These are phyloP conservation scores for Mechanitis mazaeus DNA, from an alignment of 2,888 invertebrate species.

Conservation along the genomic window DNA sequence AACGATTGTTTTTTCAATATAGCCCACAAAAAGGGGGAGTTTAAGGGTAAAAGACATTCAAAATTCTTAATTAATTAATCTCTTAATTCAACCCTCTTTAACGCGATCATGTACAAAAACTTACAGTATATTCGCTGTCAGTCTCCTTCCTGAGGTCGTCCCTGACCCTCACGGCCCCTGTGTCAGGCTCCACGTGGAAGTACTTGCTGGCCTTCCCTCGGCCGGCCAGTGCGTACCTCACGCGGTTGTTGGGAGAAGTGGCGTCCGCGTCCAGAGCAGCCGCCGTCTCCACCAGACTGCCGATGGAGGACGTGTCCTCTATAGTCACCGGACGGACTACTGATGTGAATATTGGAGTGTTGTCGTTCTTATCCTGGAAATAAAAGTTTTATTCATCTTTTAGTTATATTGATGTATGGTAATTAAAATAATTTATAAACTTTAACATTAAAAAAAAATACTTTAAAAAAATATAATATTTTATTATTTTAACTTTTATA, in stretches of 20 bases:
- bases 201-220: slow-evolving; percentile 88
- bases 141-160: slow-evolving; percentile 91
- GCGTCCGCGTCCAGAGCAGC: slow-evolving; percentile 90
- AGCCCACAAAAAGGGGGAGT: too few species aligned
- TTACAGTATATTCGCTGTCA: slow-evolving; percentile 91
- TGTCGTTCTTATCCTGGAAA: slow-evolving; percentile 89
- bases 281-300: slow-evolving; percentile 86
- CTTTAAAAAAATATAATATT: too few species aligned
- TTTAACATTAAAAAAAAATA: background rate
- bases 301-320: slow-evolving; percentile 89
- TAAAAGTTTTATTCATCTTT: background rate
- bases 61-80: too few species aligned
- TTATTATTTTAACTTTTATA: too few species aligned
- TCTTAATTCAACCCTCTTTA: too few species aligned
- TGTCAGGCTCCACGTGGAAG: slow-evolving; percentile 91
- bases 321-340: slow-evolving; percentile 89
- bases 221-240: slow-evolving; percentile 87
- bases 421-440: background rate
- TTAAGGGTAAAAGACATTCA: too few species aligned
- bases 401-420: background rate
- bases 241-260: slow-evolving; percentile 88
- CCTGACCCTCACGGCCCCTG: slow-evolving; percentile 86
- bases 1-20: too few species aligned
- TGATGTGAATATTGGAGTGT: slow-evolving; percentile 90
- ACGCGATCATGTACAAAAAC: slow-evolving; percentile 25